These are phyloP conservation scores for Drosophila tani DNA, from an alignment of 1,140 invertebrate species.

Conservation along the genomic window DNA sequence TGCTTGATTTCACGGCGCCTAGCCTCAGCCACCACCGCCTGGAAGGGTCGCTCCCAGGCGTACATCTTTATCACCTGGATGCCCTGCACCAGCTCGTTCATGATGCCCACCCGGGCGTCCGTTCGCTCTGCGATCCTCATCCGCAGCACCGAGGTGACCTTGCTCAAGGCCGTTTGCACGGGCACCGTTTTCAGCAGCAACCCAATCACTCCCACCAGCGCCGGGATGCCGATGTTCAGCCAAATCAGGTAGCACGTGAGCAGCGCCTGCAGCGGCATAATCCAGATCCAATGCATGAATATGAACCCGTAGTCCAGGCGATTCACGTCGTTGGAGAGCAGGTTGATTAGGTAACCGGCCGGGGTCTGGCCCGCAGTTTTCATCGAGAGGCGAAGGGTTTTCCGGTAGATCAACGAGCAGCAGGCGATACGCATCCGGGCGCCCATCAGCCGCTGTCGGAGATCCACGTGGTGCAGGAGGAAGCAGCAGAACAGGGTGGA, in stretches of 20 bases:
- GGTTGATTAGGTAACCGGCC: constrained; percentile 93
- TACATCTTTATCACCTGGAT: constrained; percentile 94
- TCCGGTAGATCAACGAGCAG: constrained; percentile 87
- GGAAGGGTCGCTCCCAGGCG: constrained; percentile 91
- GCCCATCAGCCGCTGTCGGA: constrained; percentile 79
- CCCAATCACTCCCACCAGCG: constrained; percentile 89
- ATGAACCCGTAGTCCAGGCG: constrained; percentile 88
- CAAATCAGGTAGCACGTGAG: constrained; percentile 89
- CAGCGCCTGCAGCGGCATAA: constrained; percentile 89
- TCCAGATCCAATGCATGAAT: constrained; percentile 88
- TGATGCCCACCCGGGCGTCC: constrained; percentile 91
- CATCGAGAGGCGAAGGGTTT: constrained; percentile 88
- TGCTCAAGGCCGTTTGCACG: constrained; percentile 88
- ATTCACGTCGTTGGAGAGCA: constrained; percentile 92
- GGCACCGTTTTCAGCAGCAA: constrained; percentile 88
- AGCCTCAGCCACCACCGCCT: constrained; percentile 86
- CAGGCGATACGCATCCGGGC: constrained; percentile 86
- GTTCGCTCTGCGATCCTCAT: constrained; percentile 87
- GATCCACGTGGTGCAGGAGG: constrained; percentile 82
- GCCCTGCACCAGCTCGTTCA: constrained; percentile 91
- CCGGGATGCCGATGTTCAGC: constrained; percentile 88
- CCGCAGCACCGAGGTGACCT: constrained; percentile 85
- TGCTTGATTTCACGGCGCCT: constrained; percentile 88
- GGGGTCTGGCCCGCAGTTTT: constrained; percentile 89
- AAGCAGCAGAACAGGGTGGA: constrained; percentile 77